Evolutionary conservation across 2,113 vertebrate species (phyloP).

Genomic region (Gavia stellata): DNA sequence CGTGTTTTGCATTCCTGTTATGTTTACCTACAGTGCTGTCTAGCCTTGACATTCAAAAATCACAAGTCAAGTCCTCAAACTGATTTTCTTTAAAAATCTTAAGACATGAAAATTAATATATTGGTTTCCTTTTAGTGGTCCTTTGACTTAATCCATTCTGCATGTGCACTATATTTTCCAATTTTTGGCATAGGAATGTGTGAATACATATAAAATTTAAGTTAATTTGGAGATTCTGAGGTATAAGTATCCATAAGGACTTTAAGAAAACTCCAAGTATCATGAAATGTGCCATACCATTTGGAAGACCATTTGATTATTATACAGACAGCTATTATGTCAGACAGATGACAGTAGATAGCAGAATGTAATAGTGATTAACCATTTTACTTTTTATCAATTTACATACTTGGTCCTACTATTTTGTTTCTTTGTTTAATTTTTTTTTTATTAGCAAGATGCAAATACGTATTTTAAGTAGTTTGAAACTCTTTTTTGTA

Average conservation of each 20-base stretch:
- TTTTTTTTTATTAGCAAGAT: neutral
- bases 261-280: neutral
- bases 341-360: neutral
- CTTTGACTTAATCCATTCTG: neutral
- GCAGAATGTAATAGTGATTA: neutral
- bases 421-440: neutral
- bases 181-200: neutral
- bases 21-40: neutral
- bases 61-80: neutral
- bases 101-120: neutral
- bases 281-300: neutral
- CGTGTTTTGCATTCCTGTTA: neutral
- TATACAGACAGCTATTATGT: neutral
- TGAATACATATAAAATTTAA: neutral
- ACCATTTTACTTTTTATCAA: neutral
- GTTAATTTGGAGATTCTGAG: neutral
- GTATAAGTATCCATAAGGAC: neutral
- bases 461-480: neutral
- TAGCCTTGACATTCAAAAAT: neutral
- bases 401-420: neutral
- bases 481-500: neutral
- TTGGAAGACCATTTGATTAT: neutral
- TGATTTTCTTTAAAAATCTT: neutral
- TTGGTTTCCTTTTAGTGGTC: neutral
- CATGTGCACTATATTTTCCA: rapidly evolving